These are phyloP conservation scores for Carposina sasakii DNA, from an alignment of 1,140 invertebrate genomes.

Conservation along the genomic window DNA sequence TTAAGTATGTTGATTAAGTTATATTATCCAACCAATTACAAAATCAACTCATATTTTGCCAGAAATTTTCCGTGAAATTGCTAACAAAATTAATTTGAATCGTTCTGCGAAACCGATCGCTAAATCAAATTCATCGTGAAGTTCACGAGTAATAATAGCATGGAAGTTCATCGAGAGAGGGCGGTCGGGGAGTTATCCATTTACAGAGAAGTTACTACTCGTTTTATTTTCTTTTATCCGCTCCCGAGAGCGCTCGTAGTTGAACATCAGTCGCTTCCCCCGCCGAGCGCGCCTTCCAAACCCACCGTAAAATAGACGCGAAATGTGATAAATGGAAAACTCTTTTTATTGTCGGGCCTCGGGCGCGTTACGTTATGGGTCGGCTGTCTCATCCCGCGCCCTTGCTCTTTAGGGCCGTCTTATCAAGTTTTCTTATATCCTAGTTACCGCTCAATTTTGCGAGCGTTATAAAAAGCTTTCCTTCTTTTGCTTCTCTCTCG, in stretches of 20 bases:
- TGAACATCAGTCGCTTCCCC: slow-evolving; percentile 45
- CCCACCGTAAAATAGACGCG: slow-evolving; percentile 67
- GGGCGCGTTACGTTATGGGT: slow-evolving; percentile 54
- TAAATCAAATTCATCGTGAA: slow-evolving; percentile 25
- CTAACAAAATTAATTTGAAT: slow-evolving; percentile 5
- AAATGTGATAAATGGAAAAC: slow-evolving; percentile 70
- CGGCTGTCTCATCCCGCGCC: slow-evolving; percentile 35
- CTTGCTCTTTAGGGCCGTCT: slow-evolving; percentile 36
- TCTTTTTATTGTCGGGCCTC: slow-evolving; percentile 63
- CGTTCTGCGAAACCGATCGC: slow-evolving; percentile 13
- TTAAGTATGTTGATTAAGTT: slow-evolving; percentile 7
- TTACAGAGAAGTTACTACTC: slow-evolving; percentile 59
- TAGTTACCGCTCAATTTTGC: slow-evolving; percentile 61
- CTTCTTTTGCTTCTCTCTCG: slow-evolving; percentile 22
- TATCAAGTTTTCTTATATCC: slow-evolving; percentile 64
- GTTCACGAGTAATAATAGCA: slow-evolving; percentile 34
- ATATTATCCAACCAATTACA: slow-evolving; percentile 15
- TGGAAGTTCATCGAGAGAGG: slow-evolving; percentile 55
- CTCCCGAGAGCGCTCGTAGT: slow-evolving; percentile 51
- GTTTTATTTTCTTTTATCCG: slow-evolving; percentile 68
- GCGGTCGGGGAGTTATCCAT: slow-evolving; percentile 62
- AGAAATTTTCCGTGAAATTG: too few species aligned
- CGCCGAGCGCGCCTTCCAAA: slow-evolving; percentile 47
- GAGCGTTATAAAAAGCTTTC: slow-evolving; percentile 46
- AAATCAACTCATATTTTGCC: too few species aligned